Evolutionary conservation across 1,140 invertebrate species (phyloP), one percentile per base, ranked within the genome.

Genomic region (Holcopasites calliopsidis): DNA sequence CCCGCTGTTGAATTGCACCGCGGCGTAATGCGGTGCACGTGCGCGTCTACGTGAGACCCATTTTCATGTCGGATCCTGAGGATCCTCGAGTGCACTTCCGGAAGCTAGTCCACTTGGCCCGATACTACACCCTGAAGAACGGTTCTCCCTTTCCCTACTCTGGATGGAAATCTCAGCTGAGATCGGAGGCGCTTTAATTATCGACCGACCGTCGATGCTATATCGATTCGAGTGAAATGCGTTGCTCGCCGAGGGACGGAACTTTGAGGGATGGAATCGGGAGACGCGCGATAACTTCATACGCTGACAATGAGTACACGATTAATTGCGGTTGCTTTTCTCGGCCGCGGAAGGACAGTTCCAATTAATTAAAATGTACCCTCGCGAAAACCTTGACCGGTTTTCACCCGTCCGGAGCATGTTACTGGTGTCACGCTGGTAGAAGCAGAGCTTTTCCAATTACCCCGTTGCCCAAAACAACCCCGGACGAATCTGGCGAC

Each of bases 61-160:
- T 74, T 74, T 74, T 74, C 62, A 55, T 55, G 26, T 47, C 40
- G 31, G 60, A 73, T 64, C 31, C 61, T 35, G 16, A 6, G 57
- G 18, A 44, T 52, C 35, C 35, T 1, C 18, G 1, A 16, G 21
- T 26, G 5, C 18, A n/a, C 42, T 33, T 3, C 42, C 69, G 33
- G 13, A 31, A 21, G 23, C 33, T 38, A 71, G 31, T 42, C 42
- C 21, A 58, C 21, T 23, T 8, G 21, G 18, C 23, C 42, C 3
- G 13, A 23, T 18, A 11, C 38, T 38, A 40, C 57, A 10, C 4
- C 11, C n/a, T 26, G 13, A 42, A 52, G 31, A 52, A 28, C 58
- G 18, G 18, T 16, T 26, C 2, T 6, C n/a, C 8, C 11, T 18
- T 35, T 1, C 11, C 11, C 38, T 16, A 4, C 21, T 8, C 13